Evolutionary conservation across 2,888 invertebrate species (phyloP).

Genomic region (Halictus quadricinctus): DNA sequence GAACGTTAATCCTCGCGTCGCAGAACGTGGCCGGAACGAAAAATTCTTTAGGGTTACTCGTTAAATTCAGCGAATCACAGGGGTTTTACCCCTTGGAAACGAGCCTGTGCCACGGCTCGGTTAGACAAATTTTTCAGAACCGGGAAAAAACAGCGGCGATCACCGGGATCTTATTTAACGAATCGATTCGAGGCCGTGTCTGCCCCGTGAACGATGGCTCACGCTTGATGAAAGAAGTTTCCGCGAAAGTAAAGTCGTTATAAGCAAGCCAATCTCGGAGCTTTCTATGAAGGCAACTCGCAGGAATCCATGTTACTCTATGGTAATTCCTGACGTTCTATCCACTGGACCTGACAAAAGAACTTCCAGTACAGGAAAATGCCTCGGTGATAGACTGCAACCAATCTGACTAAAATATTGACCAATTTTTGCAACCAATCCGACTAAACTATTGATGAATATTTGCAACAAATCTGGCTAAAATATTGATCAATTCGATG

Average conservation of each 20-base stretch:
- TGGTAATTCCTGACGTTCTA: conserved; percentile 22
- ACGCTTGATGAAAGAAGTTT: conserved; percentile 35
- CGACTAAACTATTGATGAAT: background rate
- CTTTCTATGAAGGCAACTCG: conserved; percentile 6
- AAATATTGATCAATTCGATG: background rate
- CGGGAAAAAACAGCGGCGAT: background rate
- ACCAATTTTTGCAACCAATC: background rate
- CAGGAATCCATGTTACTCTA: conserved; percentile 10
- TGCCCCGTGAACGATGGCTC: conserved; percentile 22
- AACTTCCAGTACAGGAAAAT: background rate
- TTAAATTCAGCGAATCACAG: conserved; percentile 30
- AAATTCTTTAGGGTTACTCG: conserved; percentile 20
- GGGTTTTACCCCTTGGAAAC: background rate
- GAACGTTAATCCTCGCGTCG: conserved; percentile 19
- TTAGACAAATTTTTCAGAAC: background rate
- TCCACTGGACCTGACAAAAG: conserved; percentile 1
- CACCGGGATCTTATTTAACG: conserved; percentile 11
- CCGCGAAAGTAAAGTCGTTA: conserved; percentile 35
- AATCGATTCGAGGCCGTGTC: conserved; percentile 26
- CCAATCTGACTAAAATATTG: background rate
- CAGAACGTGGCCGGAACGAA: background rate
- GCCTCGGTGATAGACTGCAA: conserved; percentile 1
- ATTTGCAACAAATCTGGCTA: background rate
- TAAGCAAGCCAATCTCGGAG: conserved; percentile 23
- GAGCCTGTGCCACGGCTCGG: background rate